Percentiles rank a stretch among this genome's conserved stretches.
These are phyloP conservation scores for Alexandromys fortis DNA, from an alignment of 2,113 vertebrate genomes.

Conservation along the genomic window DNA sequence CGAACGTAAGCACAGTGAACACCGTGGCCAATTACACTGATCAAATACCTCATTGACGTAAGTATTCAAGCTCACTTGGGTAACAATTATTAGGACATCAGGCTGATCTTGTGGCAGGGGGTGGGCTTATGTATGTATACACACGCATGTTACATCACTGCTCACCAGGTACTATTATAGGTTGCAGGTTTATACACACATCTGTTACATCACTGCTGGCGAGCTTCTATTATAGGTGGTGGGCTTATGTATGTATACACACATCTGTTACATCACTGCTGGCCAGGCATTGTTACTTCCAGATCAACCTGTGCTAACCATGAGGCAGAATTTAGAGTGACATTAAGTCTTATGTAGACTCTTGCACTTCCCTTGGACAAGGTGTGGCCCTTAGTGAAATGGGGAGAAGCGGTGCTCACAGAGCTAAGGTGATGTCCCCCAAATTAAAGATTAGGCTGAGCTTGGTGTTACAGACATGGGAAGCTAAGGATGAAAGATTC, in stretches of 20 bases:
- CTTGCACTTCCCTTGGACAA: neutral
- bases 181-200: neutral
- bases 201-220: neutral
- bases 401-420: neutral
- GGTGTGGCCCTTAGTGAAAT: neutral
- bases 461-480: neutral
- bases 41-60: neutral
- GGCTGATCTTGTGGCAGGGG: neutral
- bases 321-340: neutral
- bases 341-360: neutral
- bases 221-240: accelerated
- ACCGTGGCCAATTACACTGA: neutral
- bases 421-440: neutral
- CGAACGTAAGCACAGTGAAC: neutral
- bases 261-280: neutral
- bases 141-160: too few species aligned
- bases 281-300: neutral
- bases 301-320: neutral
- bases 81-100: neutral
- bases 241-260: neutral
- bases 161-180: too few species aligned
- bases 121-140: too few species aligned
- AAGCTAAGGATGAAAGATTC: neutral
- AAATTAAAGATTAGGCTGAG: neutral
- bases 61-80: too few species aligned